Base-by-base conservation (phyloP, 92 coral and sea anemone genomes). In the Epizoanthus scotinus region DNA sequence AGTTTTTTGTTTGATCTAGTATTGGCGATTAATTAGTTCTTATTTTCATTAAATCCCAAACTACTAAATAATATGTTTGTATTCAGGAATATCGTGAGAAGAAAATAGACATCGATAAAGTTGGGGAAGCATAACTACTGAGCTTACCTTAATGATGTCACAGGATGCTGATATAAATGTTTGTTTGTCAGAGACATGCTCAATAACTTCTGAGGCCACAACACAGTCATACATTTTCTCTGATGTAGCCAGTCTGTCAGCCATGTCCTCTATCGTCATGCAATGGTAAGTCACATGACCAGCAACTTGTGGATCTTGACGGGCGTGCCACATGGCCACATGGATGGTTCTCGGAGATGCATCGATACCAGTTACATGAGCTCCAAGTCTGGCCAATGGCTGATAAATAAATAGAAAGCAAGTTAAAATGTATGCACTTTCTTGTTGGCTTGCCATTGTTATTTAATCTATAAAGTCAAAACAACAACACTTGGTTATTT, bases 301-400 rank as follows among this genome's bases (percentile, higher is more conserved):
- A 12, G 88, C 47, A 42, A 95, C 83, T 73, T 75, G 65, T 17
- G 96, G 94, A 79, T 93, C 97, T 29, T 68, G 91, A 42, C 78
- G 78, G 53, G 91, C 91, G 82, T 95, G 99, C 71, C 90, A 87
- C 84, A 93, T 71, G 6, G 99, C 99, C 6, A 86, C 92, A 62
- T 91, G 93, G 73, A 87, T 95, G 15, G 92, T 92, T 13, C 90
- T 83, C 26, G 89, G 85, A 22, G 99, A 95, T 2, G 96, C 99
- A 85, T 95, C 99, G 28, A 95, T 87, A 22, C 99, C 99, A 24
- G 88, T 87, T 27, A 95, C 99, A 63, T 91, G 64, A 6, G 98
- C 98, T 25, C 99, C 99, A 19, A 95, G 88, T 79, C 99, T 88
- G 44, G 98, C 98, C 19, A 95, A 84, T 17, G 99, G 94, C 99